These are phyloP conservation scores for Trachurus trachurus DNA, from an alignment of 2,797 vertebrate genomes.

Conservation along the genomic window DNA sequence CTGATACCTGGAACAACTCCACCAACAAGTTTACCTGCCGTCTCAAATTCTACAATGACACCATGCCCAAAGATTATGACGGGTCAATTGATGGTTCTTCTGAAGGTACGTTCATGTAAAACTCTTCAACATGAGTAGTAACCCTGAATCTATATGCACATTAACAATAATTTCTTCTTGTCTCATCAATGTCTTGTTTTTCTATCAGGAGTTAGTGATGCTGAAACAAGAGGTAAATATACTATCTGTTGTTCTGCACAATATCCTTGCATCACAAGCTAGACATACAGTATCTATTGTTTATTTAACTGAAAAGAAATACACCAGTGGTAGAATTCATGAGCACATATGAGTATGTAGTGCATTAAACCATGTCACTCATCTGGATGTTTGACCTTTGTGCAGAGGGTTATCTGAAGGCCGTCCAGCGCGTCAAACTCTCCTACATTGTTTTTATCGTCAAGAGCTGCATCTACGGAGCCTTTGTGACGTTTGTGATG, in stretches of 20 bases:
- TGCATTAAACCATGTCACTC: neutral
- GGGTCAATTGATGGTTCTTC: too few relatives aligned
- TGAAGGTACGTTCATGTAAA: conserved; percentile 12
- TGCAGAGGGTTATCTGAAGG: conserved; percentile 62
- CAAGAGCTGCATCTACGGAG: conserved; percentile 82
- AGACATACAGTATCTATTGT: too few relatives aligned
- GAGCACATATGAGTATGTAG: neutral
- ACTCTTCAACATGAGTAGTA: neutral
- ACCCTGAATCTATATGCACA: neutral
- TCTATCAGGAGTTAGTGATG: neutral
- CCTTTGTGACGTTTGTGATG: conserved; percentile 71
- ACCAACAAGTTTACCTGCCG: conserved; percentile 7
- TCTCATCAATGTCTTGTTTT: neutral
- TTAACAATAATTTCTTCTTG: neutral
- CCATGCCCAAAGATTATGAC: accelerated
- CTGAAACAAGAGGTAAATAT: conserved; percentile 45
- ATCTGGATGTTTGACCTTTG: conserved; percentile 9
- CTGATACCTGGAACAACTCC: conserved; percentile 8
- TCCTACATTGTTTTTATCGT: conserved; percentile 70
- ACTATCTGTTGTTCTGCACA: neutral
- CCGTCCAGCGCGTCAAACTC: conserved; percentile 55
- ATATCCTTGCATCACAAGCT: neutral
- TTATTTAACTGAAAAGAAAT: too few relatives aligned
- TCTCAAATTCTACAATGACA: conserved; percentile 43
- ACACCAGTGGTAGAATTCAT: neutral